A percentile compares a stretch with the other conserved stretches of the same genome.
These are phyloP conservation scores for Phthorimaea operculella DNA, from an alignment of 1,140 invertebrate genomes.

Conservation along the genomic window DNA sequence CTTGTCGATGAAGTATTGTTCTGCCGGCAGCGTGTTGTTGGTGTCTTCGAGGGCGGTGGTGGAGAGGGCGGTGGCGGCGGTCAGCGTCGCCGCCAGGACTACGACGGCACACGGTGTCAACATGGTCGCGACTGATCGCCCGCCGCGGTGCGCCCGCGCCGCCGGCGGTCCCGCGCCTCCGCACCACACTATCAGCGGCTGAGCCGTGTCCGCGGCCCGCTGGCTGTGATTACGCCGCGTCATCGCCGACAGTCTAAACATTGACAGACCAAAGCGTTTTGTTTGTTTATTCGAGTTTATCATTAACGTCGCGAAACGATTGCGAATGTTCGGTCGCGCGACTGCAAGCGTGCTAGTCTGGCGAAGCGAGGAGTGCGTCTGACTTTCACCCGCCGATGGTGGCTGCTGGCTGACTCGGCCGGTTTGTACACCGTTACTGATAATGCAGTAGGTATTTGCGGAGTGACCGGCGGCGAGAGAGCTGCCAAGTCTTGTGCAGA, in stretches of 20 bases:
- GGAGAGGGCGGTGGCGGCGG: conserved; percentile 16
- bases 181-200: conserved; percentile 45
- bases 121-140: conserved; percentile 40
- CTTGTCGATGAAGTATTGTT: conserved; percentile 64
- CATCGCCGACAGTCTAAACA: conserved; percentile 27
- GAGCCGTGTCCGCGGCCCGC: conserved; percentile 24
- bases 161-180: conserved; percentile 32
- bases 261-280: conserved; percentile 25
- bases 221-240: conserved; percentile 32
- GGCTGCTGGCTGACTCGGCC: conserved; percentile 32
- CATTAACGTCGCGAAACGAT: conserved; percentile 31
- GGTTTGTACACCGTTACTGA: conserved; percentile 55
- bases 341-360: conserved; percentile 34
- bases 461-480: conserved; percentile 17
- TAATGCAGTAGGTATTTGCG: conserved; percentile 42
- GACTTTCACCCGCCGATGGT: conserved; percentile 48
- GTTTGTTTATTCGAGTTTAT: conserved; percentile 51
- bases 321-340: conserved; percentile 13
- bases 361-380: conserved; percentile 42
- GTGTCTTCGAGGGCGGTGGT: conserved; percentile 12
- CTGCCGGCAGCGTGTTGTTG: conserved; percentile 46
- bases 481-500: neutral
- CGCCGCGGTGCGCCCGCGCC: conserved; percentile 26
- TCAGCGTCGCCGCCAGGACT: conserved; percentile 28
- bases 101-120: conserved; percentile 37